phyloP scores from a whole-genome alignment of 1,140 invertebrate species.

The Campoletis sonorensis region DNA sequence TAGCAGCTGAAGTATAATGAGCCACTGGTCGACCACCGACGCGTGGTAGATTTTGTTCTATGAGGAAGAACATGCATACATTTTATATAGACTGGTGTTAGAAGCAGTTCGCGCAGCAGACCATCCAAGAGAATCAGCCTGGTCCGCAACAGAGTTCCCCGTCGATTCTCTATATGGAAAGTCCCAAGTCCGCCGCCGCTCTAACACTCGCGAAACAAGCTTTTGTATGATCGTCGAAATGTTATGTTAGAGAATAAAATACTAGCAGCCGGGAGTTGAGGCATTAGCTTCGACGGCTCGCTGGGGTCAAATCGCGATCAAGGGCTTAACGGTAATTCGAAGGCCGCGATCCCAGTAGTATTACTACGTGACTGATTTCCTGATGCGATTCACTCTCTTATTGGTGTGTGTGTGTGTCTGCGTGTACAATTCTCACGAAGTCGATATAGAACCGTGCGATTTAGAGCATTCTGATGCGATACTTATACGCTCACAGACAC shows the following conservation, averaged over 20 bases:
- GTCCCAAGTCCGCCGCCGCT: slow-evolving; percentile 6
- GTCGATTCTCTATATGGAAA: neutral
- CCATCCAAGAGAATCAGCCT: neutral
- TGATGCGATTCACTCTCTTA: slow-evolving; percentile 59
- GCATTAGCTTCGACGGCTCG: slow-evolving; percentile 66
- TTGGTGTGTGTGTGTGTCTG: neutral
- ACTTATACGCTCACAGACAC: neutral
- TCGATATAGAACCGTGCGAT: neutral
- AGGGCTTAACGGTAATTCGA: slow-evolving; percentile 75
- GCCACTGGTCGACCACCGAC: slow-evolving; percentile 28
- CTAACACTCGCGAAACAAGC: slow-evolving; percentile 50
- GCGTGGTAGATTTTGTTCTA: slow-evolving; percentile 28
- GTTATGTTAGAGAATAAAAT: slow-evolving; percentile 60
- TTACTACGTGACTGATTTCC: slow-evolving; percentile 64
- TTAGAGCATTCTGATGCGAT: slow-evolving; percentile 20
- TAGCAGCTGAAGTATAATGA: slow-evolving; percentile 30
- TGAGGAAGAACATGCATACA: neutral
- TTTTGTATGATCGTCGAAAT: slow-evolving; percentile 71
- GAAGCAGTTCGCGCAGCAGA: neutral
- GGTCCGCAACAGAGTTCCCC: neutral
- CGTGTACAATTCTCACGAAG: slow-evolving; percentile 1
- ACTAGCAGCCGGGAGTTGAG: slow-evolving; percentile 13
- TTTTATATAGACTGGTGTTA: neutral
- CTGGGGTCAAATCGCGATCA: slow-evolving; percentile 74
- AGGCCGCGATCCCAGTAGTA: slow-evolving; percentile 62